These are phyloP conservation scores for Drosophila kepulauana DNA, from an alignment of 1,140 invertebrate genomes.

Conservation along the genomic window DNA sequence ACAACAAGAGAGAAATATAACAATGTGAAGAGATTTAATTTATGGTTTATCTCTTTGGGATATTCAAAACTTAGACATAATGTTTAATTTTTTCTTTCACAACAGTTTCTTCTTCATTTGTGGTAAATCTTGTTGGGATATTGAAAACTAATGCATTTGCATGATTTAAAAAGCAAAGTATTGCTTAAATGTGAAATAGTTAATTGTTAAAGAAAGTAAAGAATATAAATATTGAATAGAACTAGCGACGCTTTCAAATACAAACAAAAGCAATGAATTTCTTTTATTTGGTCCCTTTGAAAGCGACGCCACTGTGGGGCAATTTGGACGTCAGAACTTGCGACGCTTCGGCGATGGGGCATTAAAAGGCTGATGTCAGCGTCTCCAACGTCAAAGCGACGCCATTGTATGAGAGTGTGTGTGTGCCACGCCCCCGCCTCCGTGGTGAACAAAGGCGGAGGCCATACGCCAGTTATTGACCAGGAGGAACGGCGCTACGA, in stretches of 20 bases:
- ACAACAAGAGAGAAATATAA: no score
- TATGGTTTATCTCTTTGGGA: no score
- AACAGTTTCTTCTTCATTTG: no score
- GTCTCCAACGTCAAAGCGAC: constrained; percentile 50
- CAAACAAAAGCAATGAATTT: not conserved
- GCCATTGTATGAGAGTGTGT: constrained; percentile 1
- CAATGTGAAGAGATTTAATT: no score
- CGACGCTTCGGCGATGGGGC: constrained; percentile 16
- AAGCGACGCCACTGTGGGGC: constrained; percentile 10
- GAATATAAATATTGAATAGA: no score
- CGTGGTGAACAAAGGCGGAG: not conserved
- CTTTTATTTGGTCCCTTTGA: not conserved
- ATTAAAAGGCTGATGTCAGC: constrained; percentile 70
- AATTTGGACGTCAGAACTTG: not conserved
- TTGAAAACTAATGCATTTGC: no score
- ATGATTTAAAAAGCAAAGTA: no score
- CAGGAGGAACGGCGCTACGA: constrained; percentile 40
- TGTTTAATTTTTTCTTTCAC: no score
- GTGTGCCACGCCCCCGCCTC: not conserved
- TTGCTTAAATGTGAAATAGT: no score
- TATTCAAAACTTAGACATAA: no score
- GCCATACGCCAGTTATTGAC: constrained; percentile 38
- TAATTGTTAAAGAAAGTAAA: no score
- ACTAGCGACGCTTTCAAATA: not conserved
- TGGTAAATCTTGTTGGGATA: no score